Evolutionary conservation across 2,888 invertebrate genomes (phyloP), one percentile per base, ranked within the genome.

Genomic region (Trilocha varians): DNA sequence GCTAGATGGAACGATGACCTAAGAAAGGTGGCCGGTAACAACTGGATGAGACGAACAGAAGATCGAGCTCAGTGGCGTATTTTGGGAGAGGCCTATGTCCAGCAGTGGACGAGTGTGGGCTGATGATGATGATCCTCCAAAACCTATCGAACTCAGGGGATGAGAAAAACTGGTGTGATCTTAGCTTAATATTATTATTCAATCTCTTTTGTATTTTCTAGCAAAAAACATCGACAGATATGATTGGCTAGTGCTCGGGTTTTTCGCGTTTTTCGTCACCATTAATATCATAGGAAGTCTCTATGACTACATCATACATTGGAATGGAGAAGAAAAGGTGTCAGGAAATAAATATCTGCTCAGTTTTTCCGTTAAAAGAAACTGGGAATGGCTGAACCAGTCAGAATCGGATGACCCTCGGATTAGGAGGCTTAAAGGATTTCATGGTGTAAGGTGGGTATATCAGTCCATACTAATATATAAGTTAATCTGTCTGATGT

Each of bases 391-490:
- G 32, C 33, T 67, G 38, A 43, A 47, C 3, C 45, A 53, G 1
- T 47, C 49, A 0, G 52, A 50, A 15, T 16, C 46, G 0, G 42
- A 47, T 4, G 61, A 62, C n/a, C 47, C 53, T 2, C 43, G 52
- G 34, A 41, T 49, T 0, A 47, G 45, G 13, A 48, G 53, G 34
- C 49, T 63, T 0, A 57, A 55, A 39, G 54, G 57, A 4, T 52
- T 68, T 40, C 49, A 63, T 36, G 65, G 65, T 17, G 45, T 62
- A 6, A 65, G 62, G 67, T 65, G 46, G 44, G 37, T n/a, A 32
- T 11, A 37, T n/a, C n/a, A n/a, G n/a, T n/a, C n/a, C n/a, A n/a
- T n/a, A n/a, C n/a, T 2, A 25, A 25, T 9, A 16, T 3, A 4
- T 16, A 13, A 13, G 18, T 2, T 11, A 14, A 4, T 34, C 2